A percentile compares a stretch with the other conserved stretches of the same genome.
Evolutionary conservation across 2,888 invertebrate genomes (phyloP).

Genomic region (Eugnorisma glareosa): DNA sequence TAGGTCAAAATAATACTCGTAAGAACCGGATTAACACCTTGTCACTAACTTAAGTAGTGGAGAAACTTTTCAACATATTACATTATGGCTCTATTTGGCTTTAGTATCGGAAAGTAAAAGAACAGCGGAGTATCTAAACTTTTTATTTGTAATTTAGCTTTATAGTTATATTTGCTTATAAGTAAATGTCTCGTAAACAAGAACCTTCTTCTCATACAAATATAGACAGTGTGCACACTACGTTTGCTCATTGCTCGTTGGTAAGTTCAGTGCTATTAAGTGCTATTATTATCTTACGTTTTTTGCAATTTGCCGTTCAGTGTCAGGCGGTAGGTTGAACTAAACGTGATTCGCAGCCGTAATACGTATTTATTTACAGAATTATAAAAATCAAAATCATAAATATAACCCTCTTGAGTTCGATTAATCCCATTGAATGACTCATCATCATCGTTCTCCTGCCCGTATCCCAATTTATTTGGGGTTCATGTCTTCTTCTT

Average conservation of each 20-base stretch:
- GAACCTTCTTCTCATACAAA: neutral
- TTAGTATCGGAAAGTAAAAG: constrained; percentile 36
- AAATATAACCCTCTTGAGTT: no score
- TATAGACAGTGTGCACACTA: neutral
- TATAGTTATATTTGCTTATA: constrained; percentile 5
- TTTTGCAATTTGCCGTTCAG: no score
- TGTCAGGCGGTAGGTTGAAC: no score
- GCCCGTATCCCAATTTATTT: no score
- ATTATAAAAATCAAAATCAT: no score
- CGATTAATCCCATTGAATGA: no score
- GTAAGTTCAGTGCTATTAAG: neutral
- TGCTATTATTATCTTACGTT: no score
- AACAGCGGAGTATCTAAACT: constrained; percentile 23
- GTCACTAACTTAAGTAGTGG: constrained; percentile 54
- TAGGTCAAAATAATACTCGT: constrained; percentile 62
- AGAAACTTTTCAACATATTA: constrained; percentile 53
- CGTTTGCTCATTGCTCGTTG: neutral
- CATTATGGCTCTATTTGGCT: constrained; percentile 49
- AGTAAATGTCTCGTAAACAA: neutral
- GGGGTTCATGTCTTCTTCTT: no score
- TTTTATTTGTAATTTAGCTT: constrained; percentile 38
- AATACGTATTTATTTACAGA: no score
- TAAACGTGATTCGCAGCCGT: no score
- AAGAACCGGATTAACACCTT: constrained; percentile 61
- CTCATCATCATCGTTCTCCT: no score